Percentiles rank a stretch among this genome's conserved stretches.
Evolutionary conservation across 2,888 invertebrate species (phyloP).

Genomic region (Aspidapion aeneum): DNA sequence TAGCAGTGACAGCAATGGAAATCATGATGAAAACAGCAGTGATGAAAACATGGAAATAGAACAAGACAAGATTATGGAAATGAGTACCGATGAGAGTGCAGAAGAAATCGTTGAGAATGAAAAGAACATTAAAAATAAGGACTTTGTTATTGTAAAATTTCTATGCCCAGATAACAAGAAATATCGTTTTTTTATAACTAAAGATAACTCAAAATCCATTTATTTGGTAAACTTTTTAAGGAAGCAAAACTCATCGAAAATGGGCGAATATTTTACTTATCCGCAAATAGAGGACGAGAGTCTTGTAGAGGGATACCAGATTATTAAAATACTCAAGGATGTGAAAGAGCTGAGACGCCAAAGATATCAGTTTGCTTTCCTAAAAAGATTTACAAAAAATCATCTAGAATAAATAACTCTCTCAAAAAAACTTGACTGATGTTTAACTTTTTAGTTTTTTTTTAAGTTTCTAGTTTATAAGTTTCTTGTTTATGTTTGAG

Average conservation of each 20-base stretch:
- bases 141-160: conserved; percentile 8
- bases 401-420: not conserved
- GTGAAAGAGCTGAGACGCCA: not conserved
- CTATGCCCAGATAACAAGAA: conserved; percentile 4
- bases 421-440: too few relatives aligned
- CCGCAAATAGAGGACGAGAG: not conserved
- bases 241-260: conserved; percentile 6
- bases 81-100: not conserved
- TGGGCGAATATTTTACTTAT: not conserved
- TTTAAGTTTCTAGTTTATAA: too few relatives aligned
- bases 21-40: not conserved
- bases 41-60: not conserved
- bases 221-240: not conserved
- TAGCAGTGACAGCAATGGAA: not conserved
- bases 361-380: not conserved
- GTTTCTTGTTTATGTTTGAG: not conserved
- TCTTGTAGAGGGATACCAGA: too few relatives aligned
- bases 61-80: not conserved
- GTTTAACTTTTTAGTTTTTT: too few relatives aligned
- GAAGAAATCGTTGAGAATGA: conserved; percentile 6
- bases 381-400: not conserved
- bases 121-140: not conserved
- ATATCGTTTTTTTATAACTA: conserved; percentile 6
- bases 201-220: conserved; percentile 5
- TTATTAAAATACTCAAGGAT: not conserved